A percentile compares a stretch with the other conserved stretches of the same genome.
These are phyloP conservation scores for Drosophila prosaltans DNA, from an alignment of 1,140 invertebrate species.

Conservation along the genomic window DNA sequence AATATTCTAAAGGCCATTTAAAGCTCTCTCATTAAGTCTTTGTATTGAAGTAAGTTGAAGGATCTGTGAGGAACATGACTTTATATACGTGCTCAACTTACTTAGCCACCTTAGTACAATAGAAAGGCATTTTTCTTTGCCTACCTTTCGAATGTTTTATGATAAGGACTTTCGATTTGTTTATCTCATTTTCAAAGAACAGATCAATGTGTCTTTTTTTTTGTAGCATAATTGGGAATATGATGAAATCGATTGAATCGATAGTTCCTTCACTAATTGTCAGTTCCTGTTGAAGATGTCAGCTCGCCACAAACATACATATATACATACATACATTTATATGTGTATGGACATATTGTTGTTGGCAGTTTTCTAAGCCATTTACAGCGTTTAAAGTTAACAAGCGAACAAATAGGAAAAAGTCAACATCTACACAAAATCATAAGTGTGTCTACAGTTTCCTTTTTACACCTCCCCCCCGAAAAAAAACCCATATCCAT, in stretches of 20 bases:
- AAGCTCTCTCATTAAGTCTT: no score
- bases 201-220: no score
- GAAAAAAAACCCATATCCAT: background rate
- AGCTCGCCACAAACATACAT: background rate
- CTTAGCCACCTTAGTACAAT: no score
- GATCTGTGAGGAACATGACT: no score
- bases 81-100: no score
- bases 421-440: slow-evolving; percentile 61
- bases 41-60: no score
- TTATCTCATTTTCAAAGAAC: no score
- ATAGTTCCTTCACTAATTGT: slow-evolving; percentile 4
- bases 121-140: no score
- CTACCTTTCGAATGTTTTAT: no score
- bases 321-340: background rate
- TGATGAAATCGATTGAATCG: background rate
- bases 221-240: no score
- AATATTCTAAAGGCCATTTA: no score
- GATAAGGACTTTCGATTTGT: no score
- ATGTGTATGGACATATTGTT: slow-evolving; percentile 27
- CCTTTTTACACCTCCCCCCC: background rate
- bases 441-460: slow-evolving; percentile 17
- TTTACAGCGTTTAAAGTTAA: slow-evolving; percentile 81
- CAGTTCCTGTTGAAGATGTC: background rate
- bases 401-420: slow-evolving; percentile 79
- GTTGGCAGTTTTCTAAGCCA: slow-evolving; percentile 78